Percentiles rank a stretch among this genome's conserved stretches.
phyloP scores from a whole-genome alignment of 2,113 vertebrate genomes.

The Phaetusa simplex region DNA sequence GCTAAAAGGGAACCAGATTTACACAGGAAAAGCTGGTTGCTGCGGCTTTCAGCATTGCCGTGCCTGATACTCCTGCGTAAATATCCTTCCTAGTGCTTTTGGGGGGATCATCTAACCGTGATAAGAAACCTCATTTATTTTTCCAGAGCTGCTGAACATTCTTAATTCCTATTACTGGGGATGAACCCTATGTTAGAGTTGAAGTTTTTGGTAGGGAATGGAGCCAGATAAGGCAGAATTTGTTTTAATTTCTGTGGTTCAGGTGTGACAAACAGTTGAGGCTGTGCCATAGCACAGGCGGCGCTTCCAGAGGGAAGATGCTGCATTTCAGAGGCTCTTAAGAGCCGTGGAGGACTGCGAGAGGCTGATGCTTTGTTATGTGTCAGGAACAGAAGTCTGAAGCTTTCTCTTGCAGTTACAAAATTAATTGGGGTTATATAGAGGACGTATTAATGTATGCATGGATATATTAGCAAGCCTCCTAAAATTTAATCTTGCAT shows the following conservation, averaged over 20 bases:
- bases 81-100: neutral
- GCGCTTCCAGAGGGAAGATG: neutral
- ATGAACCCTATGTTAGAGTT: neutral
- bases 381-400: neutral
- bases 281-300: neutral
- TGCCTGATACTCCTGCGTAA: neutral
- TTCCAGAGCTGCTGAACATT: neutral
- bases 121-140: neutral
- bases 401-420: neutral
- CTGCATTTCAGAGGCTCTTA: neutral
- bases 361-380: neutral
- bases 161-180: neutral
- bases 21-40: neutral
- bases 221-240: neutral
- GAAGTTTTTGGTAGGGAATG: neutral
- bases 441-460: slow-evolving; percentile 44
- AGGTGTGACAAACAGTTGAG: neutral
- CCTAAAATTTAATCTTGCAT: slow-evolving; percentile 36
- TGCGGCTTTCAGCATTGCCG: neutral
- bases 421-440: slow-evolving; percentile 53
- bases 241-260: neutral
- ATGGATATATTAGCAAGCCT: slow-evolving; percentile 2
- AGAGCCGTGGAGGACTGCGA: neutral
- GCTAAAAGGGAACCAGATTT: neutral
- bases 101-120: neutral